phyloP scores from a whole-genome alignment of 2,113 vertebrate species.

The Phyllostomus discolor region DNA sequence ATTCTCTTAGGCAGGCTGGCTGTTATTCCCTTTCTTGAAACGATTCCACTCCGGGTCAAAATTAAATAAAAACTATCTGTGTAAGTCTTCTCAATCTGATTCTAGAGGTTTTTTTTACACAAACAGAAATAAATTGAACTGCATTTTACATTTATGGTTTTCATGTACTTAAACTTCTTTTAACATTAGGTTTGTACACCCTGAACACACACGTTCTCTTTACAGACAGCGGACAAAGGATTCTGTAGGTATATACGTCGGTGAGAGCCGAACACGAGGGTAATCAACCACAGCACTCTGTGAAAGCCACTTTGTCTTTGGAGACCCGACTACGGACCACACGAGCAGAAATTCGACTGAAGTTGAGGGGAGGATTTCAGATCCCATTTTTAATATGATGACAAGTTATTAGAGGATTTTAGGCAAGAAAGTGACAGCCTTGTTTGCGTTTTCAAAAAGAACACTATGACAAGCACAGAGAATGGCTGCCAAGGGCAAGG shows the following conservation, averaged over 20 bases:
- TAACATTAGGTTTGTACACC: background rate
- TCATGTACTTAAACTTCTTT: background rate
- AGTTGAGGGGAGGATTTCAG: background rate
- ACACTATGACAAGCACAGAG: background rate
- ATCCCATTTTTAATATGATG: background rate
- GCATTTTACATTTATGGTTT: background rate
- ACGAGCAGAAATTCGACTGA: background rate
- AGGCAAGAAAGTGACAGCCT: background rate
- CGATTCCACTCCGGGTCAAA: background rate
- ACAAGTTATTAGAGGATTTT: background rate
- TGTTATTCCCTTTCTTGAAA: background rate
- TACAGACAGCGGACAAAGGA: background rate
- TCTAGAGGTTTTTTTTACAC: background rate
- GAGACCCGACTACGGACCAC: background rate
- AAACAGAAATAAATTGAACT: background rate
- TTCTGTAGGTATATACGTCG: background rate
- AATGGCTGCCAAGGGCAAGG: background rate
- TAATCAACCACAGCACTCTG: background rate
- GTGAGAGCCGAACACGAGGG: background rate
- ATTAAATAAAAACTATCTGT: constrained; percentile 5
- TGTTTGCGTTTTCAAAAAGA: background rate
- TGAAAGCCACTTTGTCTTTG: background rate
- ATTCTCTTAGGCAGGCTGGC: background rate
- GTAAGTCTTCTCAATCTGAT: background rate
- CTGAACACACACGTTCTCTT: background rate